Conservation (phyloP, 2,888 invertebrate genomes). For the Patella caerulea region DNA sequence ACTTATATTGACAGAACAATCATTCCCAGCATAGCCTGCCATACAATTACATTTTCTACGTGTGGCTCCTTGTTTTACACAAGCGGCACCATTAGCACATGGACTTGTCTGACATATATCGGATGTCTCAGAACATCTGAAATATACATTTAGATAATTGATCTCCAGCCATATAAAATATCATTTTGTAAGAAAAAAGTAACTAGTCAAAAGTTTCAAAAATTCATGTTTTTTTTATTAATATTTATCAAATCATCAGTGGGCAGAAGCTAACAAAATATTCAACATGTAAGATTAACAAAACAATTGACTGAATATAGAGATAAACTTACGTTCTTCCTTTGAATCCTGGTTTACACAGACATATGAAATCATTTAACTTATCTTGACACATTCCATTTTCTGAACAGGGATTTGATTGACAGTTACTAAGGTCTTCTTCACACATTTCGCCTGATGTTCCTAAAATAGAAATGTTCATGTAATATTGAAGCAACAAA, state of each 20-base stretch:
- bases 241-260: too few species aligned
- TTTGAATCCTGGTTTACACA: slow-evolving; percentile 94
- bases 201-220: too few species aligned
- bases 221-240: too few species aligned
- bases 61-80: slow-evolving; percentile 39
- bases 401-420: slow-evolving; percentile 91
- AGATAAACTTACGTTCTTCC: slow-evolving; percentile 74
- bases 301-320: too few species aligned
- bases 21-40: slow-evolving; percentile 45
- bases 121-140: slow-evolving; percentile 29
- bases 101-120: slow-evolving; percentile 30
- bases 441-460: slow-evolving; percentile 48
- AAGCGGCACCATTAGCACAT: slow-evolving; percentile 40
- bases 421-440: slow-evolving; percentile 88
- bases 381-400: slow-evolving; percentile 95
- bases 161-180: too few species aligned
- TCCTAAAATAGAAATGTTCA: slow-evolving; percentile 27
- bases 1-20: slow-evolving; percentile 51
- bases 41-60: slow-evolving; percentile 48
- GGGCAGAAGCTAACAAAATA: too few species aligned
- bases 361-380: slow-evolving; percentile 90
- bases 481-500: too few species aligned
- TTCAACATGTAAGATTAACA: too few species aligned
- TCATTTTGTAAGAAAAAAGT: too few species aligned
- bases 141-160: background rate